Base-by-base conservation (phyloP, 1,140 invertebrate species). In the Zaprionus lachaisei region DNA sequence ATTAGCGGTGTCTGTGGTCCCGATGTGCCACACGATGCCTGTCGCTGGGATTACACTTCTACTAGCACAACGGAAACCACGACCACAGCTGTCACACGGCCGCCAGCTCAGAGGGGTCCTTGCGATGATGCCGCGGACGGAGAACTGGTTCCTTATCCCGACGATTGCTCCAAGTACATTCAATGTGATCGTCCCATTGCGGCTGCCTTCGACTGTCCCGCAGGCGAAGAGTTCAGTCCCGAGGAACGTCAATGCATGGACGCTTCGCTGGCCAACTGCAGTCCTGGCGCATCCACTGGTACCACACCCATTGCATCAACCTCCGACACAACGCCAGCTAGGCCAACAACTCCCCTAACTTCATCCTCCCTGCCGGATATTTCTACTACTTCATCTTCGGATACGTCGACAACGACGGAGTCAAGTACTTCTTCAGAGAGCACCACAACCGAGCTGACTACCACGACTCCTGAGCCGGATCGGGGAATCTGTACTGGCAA, bases 101-200 rank as follows among this genome's bases (percentile, higher is more conserved):
- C 90, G 0, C 85, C 85, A 1, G 78, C 83, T 0, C 83, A 83
- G 6, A 78, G 79, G 44, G 81, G 79, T n/a, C 83, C 85, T 0
- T 92, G 91, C 41, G 80, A 79, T 51, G 71, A 69, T 65, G 72
- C 65, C 0, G 49, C 22, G 0, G 68, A 86, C 51, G 83, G 81
- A 6, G 70, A 49, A 5, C 26, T 73, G 22, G 81, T 92, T 5
- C 70, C 91, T 1, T 92, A 92, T 77, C 91, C 91, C 6, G 62
- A 92, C 38, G 83, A 92, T 58, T 92, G 91, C 55, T 73, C 80
- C 0, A 92, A 92, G 58, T 92, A 82, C 17, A 92, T 92, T 0
- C 26, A 79, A 49, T 92, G 91, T 41, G 47, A 68, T 68, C 71
- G 51, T 1, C 90, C 91, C 2, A 92, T 92, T 51, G 72, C 91